phyloP scores from a whole-genome alignment of 2,888 invertebrate species.

The Phoenoteleia sp. region DNA sequence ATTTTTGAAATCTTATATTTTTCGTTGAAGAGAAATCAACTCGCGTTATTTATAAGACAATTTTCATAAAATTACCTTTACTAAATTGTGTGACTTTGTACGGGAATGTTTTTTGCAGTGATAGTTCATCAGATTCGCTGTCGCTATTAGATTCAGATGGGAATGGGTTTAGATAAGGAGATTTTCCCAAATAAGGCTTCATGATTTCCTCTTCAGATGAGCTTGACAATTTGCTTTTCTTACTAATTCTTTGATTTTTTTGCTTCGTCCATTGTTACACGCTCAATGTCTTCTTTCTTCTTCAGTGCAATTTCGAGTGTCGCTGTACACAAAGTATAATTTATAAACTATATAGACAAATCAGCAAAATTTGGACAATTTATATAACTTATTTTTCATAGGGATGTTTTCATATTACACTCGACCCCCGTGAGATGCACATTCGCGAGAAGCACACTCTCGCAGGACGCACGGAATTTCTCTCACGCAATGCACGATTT shows the following conservation, averaged over 20 bases:
- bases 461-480: too few relatives aligned
- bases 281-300: not conserved
- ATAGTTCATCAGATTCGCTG: not conserved
- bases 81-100: constrained; percentile 1
- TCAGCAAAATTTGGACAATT: not conserved
- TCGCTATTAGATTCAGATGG: not conserved
- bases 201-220: not conserved
- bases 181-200: not conserved
- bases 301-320: not conserved
- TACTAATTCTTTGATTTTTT: not conserved
- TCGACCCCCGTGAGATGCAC: too few relatives aligned
- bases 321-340: not conserved
- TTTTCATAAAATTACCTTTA: not conserved
- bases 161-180: not conserved
- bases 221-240: not conserved
- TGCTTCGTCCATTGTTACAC: not conserved
- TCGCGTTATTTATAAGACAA: not conserved
- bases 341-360: not conserved
- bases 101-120: not conserved
- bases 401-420: not conserved
- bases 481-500: too few relatives aligned
- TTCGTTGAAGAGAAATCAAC: too few relatives aligned
- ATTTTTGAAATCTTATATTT: not conserved
- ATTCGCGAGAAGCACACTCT: too few relatives aligned
- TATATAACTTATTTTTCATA: not conserved